Evolutionary conservation across 2,888 invertebrate species (phyloP).

Genomic region (Pediacus dermestoides): DNA sequence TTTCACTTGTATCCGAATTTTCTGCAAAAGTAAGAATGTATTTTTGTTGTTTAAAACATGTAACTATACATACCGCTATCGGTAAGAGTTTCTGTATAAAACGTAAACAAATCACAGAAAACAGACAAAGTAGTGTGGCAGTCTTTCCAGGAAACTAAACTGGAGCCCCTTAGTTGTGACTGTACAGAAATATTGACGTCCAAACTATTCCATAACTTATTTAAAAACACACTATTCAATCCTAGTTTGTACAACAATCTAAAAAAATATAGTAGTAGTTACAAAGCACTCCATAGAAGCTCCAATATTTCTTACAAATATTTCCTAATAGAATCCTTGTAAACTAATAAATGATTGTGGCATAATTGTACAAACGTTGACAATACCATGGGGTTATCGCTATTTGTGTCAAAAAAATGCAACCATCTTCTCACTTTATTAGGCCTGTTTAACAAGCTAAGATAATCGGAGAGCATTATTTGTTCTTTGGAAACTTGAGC

Average conservation of each 20-base stretch:
- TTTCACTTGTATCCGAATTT: slow-evolving; percentile 47
- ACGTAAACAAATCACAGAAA: slow-evolving; percentile 49
- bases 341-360: slow-evolving; percentile 77
- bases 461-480: slow-evolving; percentile 42
- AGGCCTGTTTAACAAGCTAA: slow-evolving; percentile 43
- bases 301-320: slow-evolving; percentile 79
- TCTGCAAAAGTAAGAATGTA: slow-evolving; percentile 30
- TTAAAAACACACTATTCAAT: slow-evolving; percentile 44
- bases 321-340: slow-evolving; percentile 78
- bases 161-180: slow-evolving; percentile 36
- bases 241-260: slow-evolving; percentile 47
- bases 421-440: slow-evolving; percentile 52
- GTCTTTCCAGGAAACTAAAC: slow-evolving; percentile 42
- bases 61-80: slow-evolving; percentile 39
- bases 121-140: slow-evolving; percentile 45
- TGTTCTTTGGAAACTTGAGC: slow-evolving; percentile 49
- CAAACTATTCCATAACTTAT: slow-evolving; percentile 44
- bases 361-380: slow-evolving; percentile 58
- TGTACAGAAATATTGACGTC: slow-evolving; percentile 34
- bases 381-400: slow-evolving; percentile 41
- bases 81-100: slow-evolving; percentile 48
- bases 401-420: slow-evolving; percentile 49
- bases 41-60: not conserved
- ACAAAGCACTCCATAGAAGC: no score
- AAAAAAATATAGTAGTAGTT: slow-evolving; percentile 15